Evolutionary conservation across 2,797 vertebrate genomes (phyloP), one percentile per base, ranked within the genome.

Genomic region (Todus mexicanus): DNA sequence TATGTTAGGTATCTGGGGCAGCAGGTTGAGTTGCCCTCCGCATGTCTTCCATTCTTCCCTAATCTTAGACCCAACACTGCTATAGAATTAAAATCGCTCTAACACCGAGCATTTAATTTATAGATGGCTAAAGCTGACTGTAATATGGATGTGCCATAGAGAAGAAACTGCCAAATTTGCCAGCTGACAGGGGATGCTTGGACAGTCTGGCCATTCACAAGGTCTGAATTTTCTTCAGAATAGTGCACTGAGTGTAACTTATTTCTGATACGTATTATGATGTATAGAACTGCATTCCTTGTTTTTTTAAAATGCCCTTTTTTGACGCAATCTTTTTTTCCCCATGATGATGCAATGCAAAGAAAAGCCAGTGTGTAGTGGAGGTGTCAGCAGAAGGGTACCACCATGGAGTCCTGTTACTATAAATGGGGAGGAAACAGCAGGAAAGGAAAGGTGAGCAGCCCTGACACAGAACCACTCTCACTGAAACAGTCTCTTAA

Each of bases 321-420:
- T 37, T 27, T 9, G 13, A 53, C 74, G 48, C 11, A 60, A 26
- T 35, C 14, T 29, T 33, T 89, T 80, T 51, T 7, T 82, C 68
- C 61, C 27, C 11, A 2, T 3, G 11, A 33, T 45, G 47, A 25
- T 61, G n/a, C 27, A 45, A 18, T 2, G 4, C 42, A 38, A 75
- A 35, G 47, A 40, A 76, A 69, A 37, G 21, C n/a, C 40, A 15
- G 27, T 2, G 25, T 1, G 0, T 27, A 65, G 38, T 6, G 4
- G 31, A 81, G 42, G 15, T 69, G 50, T 69, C 68, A 57, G 54
- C n/a, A 33, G 70, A 54, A 40, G 18, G 6, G 8, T 56, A 5
- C 12, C 1, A 6, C 12, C 2, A 7, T 2, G 1, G 35, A 27
- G 20, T 38, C 21, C 23, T 3, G 5, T 69, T 61, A 27, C 0